phyloP scores from a whole-genome alignment of 2,797 vertebrate species.

The Poecile montanus region DNA sequence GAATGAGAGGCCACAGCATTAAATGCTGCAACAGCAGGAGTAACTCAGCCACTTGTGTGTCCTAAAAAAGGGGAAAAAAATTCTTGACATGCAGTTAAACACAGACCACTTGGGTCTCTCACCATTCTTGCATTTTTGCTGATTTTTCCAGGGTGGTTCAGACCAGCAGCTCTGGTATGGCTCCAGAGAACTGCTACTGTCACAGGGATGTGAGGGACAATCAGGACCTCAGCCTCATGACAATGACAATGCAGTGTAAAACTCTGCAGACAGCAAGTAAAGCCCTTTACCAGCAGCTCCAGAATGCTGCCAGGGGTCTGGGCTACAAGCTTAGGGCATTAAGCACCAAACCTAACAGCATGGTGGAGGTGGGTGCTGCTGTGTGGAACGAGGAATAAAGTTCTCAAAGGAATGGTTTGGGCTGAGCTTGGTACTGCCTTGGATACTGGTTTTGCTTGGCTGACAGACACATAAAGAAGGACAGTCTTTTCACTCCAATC shows the following conservation, averaged over 20 bases:
- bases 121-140: neutral
- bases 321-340: neutral
- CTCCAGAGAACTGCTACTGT: neutral
- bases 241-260: neutral
- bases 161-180: neutral
- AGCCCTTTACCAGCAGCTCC: neutral
- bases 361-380: neutral
- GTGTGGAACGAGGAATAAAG: neutral
- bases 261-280: neutral
- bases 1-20: neutral
- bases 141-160: neutral
- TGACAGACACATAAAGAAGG: neutral
- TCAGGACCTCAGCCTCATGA: neutral
- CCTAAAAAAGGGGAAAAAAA: neutral
- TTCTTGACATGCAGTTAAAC: neutral
- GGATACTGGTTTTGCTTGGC: neutral
- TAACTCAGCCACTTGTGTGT: neutral
- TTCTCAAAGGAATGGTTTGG: neutral
- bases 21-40: neutral
- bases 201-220: neutral
- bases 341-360: neutral
- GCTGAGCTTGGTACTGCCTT: neutral
- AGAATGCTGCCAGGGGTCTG: neutral
- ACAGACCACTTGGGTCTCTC: neutral
- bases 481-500: neutral